Conservation (phyloP, 2,113 vertebrate genomes). For the Lepus europaeus region DNA sequence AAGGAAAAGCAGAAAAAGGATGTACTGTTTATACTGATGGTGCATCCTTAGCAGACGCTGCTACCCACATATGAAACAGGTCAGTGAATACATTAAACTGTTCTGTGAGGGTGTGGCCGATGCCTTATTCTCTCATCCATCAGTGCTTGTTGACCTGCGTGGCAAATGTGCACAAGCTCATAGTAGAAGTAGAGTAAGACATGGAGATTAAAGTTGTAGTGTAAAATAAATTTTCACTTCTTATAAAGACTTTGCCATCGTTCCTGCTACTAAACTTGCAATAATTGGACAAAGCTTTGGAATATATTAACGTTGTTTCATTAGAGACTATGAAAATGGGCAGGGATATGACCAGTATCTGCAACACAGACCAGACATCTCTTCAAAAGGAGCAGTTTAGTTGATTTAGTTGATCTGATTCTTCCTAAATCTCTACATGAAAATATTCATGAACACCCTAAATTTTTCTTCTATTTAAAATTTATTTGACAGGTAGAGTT, state of each 20-base stretch:
- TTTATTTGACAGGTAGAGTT: no score
- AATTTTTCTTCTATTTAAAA: no score
- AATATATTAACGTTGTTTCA: neutral
- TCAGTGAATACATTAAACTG: neutral
- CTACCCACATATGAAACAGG: neutral
- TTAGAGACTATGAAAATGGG: neutral
- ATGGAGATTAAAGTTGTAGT: neutral
- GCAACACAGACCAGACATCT: neutral
- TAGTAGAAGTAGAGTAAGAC: neutral
- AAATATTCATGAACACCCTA: conserved; percentile 23
- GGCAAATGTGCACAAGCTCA: neutral
- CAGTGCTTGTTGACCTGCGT: neutral
- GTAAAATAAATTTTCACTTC: neutral
- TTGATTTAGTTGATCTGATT: conserved; percentile 53
- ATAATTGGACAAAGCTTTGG: neutral
- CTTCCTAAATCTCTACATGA: conserved; percentile 41
- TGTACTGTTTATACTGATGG: neutral
- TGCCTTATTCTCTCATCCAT: neutral
- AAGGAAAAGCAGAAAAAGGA: neutral
- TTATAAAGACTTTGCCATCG: neutral
- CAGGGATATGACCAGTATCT: neutral
- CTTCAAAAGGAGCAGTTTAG: neutral
- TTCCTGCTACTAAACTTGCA: neutral
- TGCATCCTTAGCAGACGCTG: neutral
- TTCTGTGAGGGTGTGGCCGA: neutral